Percentiles rank a stretch among this genome's conserved stretches.
These are phyloP conservation scores for Anguilla marmorata DNA, from an alignment of 2,797 vertebrate species.

Conservation along the genomic window DNA sequence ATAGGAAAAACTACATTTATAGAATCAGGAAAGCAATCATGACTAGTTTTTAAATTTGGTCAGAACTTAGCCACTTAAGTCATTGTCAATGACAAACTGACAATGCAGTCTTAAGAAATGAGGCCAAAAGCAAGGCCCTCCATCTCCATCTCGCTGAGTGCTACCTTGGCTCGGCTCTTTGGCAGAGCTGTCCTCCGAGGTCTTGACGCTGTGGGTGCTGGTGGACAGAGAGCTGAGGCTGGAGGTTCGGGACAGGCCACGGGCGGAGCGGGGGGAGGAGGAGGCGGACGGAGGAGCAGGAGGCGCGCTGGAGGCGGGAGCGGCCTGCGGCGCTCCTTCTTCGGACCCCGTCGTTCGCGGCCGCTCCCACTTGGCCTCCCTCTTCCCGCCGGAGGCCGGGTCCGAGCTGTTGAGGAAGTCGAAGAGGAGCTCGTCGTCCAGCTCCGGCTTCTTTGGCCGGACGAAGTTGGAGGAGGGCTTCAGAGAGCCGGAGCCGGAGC, in stretches of 20 bases:
- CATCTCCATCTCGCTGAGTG: background rate
- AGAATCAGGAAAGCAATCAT: background rate
- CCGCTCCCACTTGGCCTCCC: conserved; percentile 79
- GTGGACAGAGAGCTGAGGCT: conserved; percentile 78
- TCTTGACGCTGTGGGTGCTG: conserved; percentile 74
- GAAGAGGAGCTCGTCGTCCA: conserved; percentile 92
- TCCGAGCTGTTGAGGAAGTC: conserved; percentile 97
- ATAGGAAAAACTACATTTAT: background rate
- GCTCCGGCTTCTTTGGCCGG: conserved; percentile 86
- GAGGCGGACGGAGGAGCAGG: conserved; percentile 57
- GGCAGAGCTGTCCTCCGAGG: conserved; percentile 72
- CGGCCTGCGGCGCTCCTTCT: conserved; percentile 36
- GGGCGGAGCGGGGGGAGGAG: conserved; percentile 65
- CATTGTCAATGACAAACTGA: no score
- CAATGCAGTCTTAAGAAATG: no score
- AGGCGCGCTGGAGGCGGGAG: conserved; percentile 34
- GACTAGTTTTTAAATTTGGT: no score
- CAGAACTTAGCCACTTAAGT: no score
- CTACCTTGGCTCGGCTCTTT: conserved; percentile 82
- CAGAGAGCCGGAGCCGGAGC: conserved; percentile 44
- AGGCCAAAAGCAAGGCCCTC: no score
- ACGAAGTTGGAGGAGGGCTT: conserved; percentile 85
- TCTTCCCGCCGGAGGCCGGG: conserved; percentile 75
- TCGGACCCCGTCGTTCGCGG: conserved; percentile 54
- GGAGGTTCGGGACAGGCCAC: conserved; percentile 78